phyloP scores from a whole-genome alignment of 1,140 invertebrate species.

The Tribolium castaneum region DNA sequence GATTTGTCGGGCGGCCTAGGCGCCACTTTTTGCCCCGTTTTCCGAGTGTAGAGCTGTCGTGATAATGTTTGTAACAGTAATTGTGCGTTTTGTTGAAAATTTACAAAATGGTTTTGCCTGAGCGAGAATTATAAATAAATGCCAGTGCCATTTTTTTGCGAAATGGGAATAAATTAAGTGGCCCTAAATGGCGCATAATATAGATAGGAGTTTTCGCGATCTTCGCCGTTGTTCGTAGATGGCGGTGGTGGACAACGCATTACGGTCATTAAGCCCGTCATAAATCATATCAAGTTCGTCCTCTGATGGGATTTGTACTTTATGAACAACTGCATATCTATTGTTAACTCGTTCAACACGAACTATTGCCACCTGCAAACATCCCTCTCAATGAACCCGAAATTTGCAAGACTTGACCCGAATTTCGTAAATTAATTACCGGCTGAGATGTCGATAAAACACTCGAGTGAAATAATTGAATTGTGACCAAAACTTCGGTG shows the following conservation, averaged over 20 bases:
- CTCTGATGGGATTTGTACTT: slow-evolving; percentile 26
- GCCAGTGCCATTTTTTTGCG: slow-evolving; percentile 8
- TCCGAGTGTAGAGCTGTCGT: neutral
- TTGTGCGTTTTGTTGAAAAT: neutral
- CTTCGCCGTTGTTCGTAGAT: slow-evolving; percentile 28
- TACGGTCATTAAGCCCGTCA: slow-evolving; percentile 23
- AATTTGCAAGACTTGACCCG: slow-evolving; percentile 33
- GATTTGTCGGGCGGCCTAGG: neutral
- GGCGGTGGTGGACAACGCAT: slow-evolving; percentile 13
- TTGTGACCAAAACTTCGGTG: neutral
- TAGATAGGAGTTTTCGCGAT: slow-evolving; percentile 13
- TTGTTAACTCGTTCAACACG: slow-evolving; percentile 28
- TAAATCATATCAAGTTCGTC: slow-evolving; percentile 26
- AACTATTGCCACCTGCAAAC: slow-evolving; percentile 33
- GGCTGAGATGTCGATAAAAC: slow-evolving; percentile 9
- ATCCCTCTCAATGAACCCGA: slow-evolving; percentile 19
- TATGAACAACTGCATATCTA: slow-evolving; percentile 35
- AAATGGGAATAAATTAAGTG: slow-evolving; percentile 14
- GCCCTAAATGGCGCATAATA: slow-evolving; percentile 26
- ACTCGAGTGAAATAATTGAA: slow-evolving; percentile 26
- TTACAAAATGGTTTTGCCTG: neutral
- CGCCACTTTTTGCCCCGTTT: neutral
- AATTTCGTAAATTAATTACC: slow-evolving; percentile 28
- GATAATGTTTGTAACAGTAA: neutral
- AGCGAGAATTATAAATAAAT: neutral